Conservation (phyloP, 2,888 invertebrate genomes). For the Apantesis nais region DNA sequence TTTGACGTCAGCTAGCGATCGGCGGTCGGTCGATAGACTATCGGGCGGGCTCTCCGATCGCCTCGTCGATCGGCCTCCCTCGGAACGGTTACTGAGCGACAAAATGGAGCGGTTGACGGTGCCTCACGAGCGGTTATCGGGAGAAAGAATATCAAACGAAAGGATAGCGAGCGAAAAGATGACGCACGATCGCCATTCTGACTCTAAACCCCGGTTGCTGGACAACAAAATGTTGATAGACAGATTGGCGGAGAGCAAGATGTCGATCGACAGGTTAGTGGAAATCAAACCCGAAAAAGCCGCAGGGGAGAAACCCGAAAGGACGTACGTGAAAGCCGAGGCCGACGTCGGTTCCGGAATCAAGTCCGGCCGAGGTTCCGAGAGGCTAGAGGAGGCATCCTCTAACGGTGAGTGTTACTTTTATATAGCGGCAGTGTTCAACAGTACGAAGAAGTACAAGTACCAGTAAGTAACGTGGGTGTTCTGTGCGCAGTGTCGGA, state of each 20-base stretch:
- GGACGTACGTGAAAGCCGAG: constrained; percentile 70
- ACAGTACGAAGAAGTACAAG: too few species aligned
- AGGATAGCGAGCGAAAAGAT: constrained; percentile 41
- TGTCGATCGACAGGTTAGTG: constrained; percentile 45
- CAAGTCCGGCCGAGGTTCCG: constrained; percentile 68
- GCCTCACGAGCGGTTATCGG: constrained; percentile 44
- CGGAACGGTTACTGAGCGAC: constrained; percentile 52
- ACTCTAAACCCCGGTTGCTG: constrained; percentile 54
- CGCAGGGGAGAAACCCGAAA: constrained; percentile 40
- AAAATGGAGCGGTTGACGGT: constrained; percentile 51
- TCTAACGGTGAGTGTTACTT: constrained; percentile 65
- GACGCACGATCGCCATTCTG: constrained; percentile 43
- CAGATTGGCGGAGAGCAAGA: constrained; percentile 55
- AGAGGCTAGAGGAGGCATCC: constrained; percentile 68
- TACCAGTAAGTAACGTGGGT: not conserved
- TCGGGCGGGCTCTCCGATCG: constrained; percentile 41
- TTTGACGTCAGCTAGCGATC: constrained; percentile 54
- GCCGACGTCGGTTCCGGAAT: constrained; percentile 77
- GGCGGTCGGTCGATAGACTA: constrained; percentile 53
- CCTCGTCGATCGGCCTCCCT: constrained; percentile 44
- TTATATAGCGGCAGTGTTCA: too few species aligned
- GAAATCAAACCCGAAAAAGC: constrained; percentile 34
- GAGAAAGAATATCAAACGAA: constrained; percentile 57
- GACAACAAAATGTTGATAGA: constrained; percentile 59
- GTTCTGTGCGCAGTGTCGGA: constrained; percentile 42